phyloP scores from a whole-genome alignment of 2,888 invertebrate species.

The Encarsia formosa region DNA sequence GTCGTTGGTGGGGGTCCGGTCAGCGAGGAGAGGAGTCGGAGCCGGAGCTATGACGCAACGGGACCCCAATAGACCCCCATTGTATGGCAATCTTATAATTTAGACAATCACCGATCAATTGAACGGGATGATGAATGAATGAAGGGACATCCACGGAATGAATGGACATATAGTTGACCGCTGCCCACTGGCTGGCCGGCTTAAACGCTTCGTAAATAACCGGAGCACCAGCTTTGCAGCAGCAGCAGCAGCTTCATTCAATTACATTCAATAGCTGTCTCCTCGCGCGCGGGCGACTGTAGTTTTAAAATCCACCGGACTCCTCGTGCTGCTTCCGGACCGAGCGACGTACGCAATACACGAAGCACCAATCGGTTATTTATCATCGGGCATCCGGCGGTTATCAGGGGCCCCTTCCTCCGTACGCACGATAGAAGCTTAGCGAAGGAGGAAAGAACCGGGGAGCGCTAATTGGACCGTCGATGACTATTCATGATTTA shows the following conservation, averaged over 20 bases:
- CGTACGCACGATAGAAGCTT: slow-evolving; percentile 6
- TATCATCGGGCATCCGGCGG: neutral
- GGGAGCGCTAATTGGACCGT: slow-evolving; percentile 44
- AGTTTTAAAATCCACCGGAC: too few species aligned
- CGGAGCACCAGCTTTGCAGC: too few species aligned
- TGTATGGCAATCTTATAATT: slow-evolving; percentile 54
- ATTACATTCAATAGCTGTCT: slow-evolving; percentile 53
- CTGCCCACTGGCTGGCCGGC: slow-evolving; percentile 29
- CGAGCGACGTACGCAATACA: neutral
- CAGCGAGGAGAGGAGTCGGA: slow-evolving; percentile 14
- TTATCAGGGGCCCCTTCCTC: too few species aligned
- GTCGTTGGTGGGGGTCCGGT: too few species aligned
- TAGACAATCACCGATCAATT: slow-evolving; percentile 54
- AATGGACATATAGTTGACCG: slow-evolving; percentile 52
- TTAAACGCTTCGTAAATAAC: slow-evolving; percentile 53
- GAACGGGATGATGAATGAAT: slow-evolving; percentile 54
- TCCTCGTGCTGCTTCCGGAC: too few species aligned
- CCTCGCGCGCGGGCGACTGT: neutral
- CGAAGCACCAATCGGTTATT: neutral
- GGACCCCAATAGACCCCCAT: slow-evolving; percentile 53
- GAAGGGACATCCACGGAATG: slow-evolving; percentile 53
- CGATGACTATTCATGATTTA: slow-evolving; percentile 48
- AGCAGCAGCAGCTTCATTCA: slow-evolving; percentile 53
- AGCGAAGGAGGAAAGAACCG: slow-evolving; percentile 1
- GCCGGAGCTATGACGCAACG: slow-evolving; percentile 50